phyloP scores from a whole-genome alignment of 2,797 vertebrate species.

The Meriones psammophilus region DNA sequence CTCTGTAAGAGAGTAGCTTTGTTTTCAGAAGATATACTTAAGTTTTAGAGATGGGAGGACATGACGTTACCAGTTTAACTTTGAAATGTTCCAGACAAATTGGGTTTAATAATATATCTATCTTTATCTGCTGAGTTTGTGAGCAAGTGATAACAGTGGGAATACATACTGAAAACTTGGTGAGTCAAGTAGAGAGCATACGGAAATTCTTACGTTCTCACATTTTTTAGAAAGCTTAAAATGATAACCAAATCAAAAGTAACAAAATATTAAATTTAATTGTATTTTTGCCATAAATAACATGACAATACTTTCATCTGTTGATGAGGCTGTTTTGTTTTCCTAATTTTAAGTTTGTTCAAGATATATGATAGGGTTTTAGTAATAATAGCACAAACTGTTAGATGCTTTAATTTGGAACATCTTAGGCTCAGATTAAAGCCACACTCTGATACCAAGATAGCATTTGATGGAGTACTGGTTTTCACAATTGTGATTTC shows the following conservation, averaged over 20 bases:
- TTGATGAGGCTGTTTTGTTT: conserved; percentile 7
- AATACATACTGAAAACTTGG: not conserved
- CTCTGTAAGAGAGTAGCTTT: conserved; percentile 44
- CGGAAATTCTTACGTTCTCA: not conserved
- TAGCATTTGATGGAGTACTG: not conserved
- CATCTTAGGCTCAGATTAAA: conserved; percentile 10
- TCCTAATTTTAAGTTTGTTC: conserved; percentile 37
- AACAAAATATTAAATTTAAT: not conserved
- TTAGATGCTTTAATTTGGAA: conserved; percentile 37
- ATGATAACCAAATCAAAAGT: conserved; percentile 57
- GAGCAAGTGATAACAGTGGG: conserved; percentile 3
- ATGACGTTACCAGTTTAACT: not conserved
- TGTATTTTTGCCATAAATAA: conserved; percentile 53
- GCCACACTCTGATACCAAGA: not conserved
- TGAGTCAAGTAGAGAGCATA: not conserved
- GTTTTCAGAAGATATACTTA: conserved; percentile 32
- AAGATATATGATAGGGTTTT: not conserved
- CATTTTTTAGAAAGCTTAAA: not conserved
- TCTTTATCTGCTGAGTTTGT: not conserved
- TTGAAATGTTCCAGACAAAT: conserved; percentile 34
- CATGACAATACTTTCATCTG: conserved; percentile 52
- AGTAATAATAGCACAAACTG: not conserved
- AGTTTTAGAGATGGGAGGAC: conserved; percentile 15
- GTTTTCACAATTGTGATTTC: conserved; percentile 19
- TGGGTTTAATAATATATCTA: not conserved